Evolutionary conservation across 2,888 invertebrate species (phyloP).

Genomic region (Phytoseiulus persimilis): DNA sequence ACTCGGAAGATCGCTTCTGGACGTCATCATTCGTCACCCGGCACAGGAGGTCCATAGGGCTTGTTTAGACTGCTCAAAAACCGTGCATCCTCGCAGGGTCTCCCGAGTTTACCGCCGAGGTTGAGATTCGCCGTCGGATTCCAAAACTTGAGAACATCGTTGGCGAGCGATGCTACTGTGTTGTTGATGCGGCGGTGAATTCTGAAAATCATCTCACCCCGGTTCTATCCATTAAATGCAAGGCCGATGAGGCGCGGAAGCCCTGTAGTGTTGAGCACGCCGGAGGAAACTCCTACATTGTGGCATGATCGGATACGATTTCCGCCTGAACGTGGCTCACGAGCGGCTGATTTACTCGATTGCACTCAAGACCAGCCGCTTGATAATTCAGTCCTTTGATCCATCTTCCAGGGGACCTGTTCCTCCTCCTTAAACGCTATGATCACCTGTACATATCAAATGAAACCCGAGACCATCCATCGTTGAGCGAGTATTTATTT

Average conservation of each 20-base stretch:
- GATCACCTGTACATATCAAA: constrained; percentile 22
- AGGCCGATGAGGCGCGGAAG: too few species aligned
- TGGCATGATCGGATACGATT: too few species aligned
- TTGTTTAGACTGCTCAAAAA: not conserved
- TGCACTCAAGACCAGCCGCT: too few species aligned
- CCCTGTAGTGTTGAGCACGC: too few species aligned
- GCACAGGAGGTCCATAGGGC: not conserved
- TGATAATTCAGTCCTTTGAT: not conserved
- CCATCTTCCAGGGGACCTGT: constrained; percentile 6
- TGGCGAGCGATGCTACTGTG: not conserved
- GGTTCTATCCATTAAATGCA: too few species aligned
- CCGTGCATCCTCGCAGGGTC: not conserved
- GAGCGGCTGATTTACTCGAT: too few species aligned
- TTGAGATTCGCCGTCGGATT: not conserved
- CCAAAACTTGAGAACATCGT: not conserved
- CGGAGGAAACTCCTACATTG: too few species aligned
- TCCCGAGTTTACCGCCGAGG: not conserved
- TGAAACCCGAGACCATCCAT: not conserved
- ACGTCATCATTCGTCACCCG: not conserved
- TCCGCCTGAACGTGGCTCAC: too few species aligned
- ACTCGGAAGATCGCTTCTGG: not conserved
- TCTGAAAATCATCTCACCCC: too few species aligned
- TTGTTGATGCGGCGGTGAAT: not conserved
- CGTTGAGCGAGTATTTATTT: constrained; percentile 6
- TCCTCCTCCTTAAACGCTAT: constrained; percentile 15